phyloP scores from a whole-genome alignment of 2,113 vertebrate species.

The Calonectris borealis region DNA sequence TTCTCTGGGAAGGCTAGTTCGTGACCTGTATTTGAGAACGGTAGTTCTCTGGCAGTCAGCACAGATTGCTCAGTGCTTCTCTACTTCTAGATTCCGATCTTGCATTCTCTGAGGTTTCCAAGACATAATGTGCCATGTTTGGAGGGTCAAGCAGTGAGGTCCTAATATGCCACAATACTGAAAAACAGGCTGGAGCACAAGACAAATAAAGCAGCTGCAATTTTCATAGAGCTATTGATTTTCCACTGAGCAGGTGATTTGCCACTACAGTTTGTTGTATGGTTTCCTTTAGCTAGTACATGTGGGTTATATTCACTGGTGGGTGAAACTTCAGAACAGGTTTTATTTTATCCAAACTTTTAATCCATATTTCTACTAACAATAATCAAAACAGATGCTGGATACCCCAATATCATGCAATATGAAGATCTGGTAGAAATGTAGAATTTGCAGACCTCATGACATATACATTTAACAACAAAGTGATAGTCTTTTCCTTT shows the following conservation, averaged over 20 bases:
- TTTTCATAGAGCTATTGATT: conserved; percentile 14
- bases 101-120: background rate
- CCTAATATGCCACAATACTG: background rate
- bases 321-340: background rate
- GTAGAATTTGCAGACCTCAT: background rate
- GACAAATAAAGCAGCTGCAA: background rate
- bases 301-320: background rate
- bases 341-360: background rate
- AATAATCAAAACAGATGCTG: background rate
- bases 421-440: background rate
- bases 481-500: background rate
- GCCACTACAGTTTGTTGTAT: background rate
- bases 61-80: background rate
- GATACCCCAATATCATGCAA: accelerated
- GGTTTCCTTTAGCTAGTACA: background rate
- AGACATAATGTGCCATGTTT: background rate
- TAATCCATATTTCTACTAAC: background rate
- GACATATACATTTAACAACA: background rate
- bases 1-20: background rate
- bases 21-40: background rate
- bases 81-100: background rate
- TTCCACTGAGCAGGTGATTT: background rate
- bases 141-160: background rate
- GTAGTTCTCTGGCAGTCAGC: background rate
- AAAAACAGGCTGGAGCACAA: background rate